These are phyloP conservation scores for Heliconius charithonia DNA, from an alignment of 2,888 invertebrate genomes.

Conservation along the genomic window DNA sequence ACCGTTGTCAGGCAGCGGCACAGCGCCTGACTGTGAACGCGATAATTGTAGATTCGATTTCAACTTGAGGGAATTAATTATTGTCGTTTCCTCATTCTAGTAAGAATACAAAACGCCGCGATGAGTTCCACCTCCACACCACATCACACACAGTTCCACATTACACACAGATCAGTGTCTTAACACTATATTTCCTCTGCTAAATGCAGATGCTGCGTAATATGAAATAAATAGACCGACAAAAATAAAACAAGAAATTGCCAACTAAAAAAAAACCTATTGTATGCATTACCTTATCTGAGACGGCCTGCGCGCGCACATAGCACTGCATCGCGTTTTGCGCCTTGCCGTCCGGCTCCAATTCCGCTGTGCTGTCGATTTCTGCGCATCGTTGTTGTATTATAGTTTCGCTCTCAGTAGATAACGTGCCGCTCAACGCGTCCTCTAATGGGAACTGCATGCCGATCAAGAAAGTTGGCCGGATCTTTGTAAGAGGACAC, in stretches of 20 bases:
- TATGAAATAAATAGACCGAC: too few species aligned
- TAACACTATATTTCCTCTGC: neutral
- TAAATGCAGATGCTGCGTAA: neutral
- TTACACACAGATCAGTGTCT: too few species aligned
- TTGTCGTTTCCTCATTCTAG: neutral
- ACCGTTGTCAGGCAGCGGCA: neutral
- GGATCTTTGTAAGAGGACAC: slow-evolving; percentile 63
- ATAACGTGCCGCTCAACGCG: slow-evolving; percentile 67
- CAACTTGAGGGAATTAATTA: neutral
- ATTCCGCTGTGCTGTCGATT: slow-evolving; percentile 58
- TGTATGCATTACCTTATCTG: slow-evolving; percentile 82
- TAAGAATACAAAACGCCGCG: neutral
- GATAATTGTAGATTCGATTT: neutral
- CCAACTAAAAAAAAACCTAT: neutral
- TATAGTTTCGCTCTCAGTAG: slow-evolving; percentile 54
- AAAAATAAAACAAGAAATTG: neutral
- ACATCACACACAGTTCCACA: too few species aligned
- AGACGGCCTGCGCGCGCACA: slow-evolving; percentile 76
- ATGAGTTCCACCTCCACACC: neutral
- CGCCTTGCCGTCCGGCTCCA: slow-evolving; percentile 61
- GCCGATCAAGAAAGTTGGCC: slow-evolving; percentile 82
- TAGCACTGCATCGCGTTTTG: slow-evolving; percentile 82
- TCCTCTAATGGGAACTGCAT: slow-evolving; percentile 72
- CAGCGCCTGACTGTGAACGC: neutral
- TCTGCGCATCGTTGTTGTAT: slow-evolving; percentile 59